Evolutionary conservation across 2,888 invertebrate genomes (phyloP).

Genomic region (Camponotus fellah): DNA sequence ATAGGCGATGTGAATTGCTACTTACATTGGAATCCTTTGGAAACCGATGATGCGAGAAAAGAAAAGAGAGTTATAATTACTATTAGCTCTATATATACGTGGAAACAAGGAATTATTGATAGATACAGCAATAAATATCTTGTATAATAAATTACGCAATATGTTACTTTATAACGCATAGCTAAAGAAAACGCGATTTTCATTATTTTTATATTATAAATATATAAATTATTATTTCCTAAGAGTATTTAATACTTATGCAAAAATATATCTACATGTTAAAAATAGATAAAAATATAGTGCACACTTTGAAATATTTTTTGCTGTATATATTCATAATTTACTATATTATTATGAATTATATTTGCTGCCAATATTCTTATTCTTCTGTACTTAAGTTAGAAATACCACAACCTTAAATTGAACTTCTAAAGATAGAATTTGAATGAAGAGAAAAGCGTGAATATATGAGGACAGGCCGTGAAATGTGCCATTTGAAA

Average conservation of each 20-base stretch:
- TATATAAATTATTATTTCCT: not conserved
- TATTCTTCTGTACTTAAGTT: slow-evolving; percentile 35
- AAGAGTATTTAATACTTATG: not conserved
- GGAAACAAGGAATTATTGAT: slow-evolving; percentile 26
- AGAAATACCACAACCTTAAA: slow-evolving; percentile 11
- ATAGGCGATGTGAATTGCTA: slow-evolving; percentile 61
- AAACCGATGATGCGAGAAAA: slow-evolving; percentile 65
- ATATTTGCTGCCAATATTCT: slow-evolving; percentile 10
- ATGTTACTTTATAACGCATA: not conserved
- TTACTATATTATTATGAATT: not conserved
- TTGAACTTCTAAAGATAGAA: not conserved
- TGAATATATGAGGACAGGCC: slow-evolving; percentile 14
- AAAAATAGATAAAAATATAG: not conserved
- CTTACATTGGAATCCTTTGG: slow-evolving; percentile 79
- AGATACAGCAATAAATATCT: slow-evolving; percentile 44
- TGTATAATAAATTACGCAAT: not conserved
- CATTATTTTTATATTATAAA: not conserved
- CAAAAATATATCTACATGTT: not conserved
- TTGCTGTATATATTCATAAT: slow-evolving; percentile 49
- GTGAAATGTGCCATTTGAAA: slow-evolving; percentile 35
- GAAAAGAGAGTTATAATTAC: slow-evolving; percentile 63
- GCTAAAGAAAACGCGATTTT: not conserved
- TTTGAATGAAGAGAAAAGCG: slow-evolving; percentile 42
- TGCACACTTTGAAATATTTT: slow-evolving; percentile 32
- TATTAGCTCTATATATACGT: slow-evolving; percentile 34